Evolutionary conservation across 1,140 invertebrate species (phyloP).

Genomic region (Drosophila hydei): DNA sequence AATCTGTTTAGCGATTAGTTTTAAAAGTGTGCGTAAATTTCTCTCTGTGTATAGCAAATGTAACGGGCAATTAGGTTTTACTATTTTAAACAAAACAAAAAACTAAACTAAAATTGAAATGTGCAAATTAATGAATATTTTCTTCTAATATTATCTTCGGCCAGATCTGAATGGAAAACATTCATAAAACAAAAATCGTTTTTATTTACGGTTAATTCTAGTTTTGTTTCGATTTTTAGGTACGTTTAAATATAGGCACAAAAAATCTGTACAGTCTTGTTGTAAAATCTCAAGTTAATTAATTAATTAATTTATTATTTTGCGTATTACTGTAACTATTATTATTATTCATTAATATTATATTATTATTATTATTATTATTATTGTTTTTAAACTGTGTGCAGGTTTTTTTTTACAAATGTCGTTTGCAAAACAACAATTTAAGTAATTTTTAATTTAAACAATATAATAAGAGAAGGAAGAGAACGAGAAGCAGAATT

Average conservation of each 20-base stretch:
- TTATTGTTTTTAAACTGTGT: constrained; percentile 70
- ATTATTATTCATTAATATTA: constrained; percentile 16
- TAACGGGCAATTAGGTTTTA: constrained; percentile 55
- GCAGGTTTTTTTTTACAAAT: constrained; percentile 67
- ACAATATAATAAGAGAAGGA: constrained; percentile 32
- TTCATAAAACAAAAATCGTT: constrained; percentile 35
- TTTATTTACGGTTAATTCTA: constrained; percentile 53
- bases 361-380: constrained; percentile 35
- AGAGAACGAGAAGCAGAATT: constrained; percentile 2
- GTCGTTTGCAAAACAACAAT: constrained; percentile 76
- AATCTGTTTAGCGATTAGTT: constrained; percentile 65
- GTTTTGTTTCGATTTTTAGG: constrained; percentile 42
- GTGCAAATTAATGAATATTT: constrained; percentile 39
- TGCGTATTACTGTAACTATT: constrained; percentile 50
- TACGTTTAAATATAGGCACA: constrained; percentile 50
- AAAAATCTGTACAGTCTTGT: constrained; percentile 71
- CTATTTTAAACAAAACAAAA: constrained; percentile 13
- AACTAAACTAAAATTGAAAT: constrained; percentile 22
- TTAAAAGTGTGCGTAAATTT: constrained; percentile 30
- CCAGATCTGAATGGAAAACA: constrained; percentile 55
- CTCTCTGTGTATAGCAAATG: constrained; percentile 52
- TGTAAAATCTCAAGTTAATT: constrained; percentile 74
- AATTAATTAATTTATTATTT: constrained; percentile 70
- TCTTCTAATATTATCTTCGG: constrained; percentile 53
- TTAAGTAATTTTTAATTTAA: constrained; percentile 53